Evolutionary conservation across 2,888 invertebrate species (phyloP).

Genomic region (Mesorhabditis spiculigera): DNA sequence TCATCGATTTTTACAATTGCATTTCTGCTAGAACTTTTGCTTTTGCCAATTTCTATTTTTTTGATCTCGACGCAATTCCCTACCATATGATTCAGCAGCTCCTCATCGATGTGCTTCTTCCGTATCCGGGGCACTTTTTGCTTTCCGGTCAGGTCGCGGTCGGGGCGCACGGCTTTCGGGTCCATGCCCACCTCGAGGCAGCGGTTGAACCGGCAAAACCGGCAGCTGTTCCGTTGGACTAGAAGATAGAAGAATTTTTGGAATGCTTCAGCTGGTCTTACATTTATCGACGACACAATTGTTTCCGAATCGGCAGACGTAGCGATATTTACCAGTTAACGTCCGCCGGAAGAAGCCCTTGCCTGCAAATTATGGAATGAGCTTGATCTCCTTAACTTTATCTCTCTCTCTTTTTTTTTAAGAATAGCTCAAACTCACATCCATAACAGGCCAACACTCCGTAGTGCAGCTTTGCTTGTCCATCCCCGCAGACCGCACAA

Average conservation of each 20-base stretch:
- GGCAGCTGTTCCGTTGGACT: constrained; percentile 54
- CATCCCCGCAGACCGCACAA: constrained; percentile 56
- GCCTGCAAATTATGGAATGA: constrained; percentile 13
- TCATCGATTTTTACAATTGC: neutral
- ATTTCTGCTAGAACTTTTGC: neutral
- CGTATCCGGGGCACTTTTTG: constrained; percentile 53
- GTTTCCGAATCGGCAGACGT: constrained; percentile 55
- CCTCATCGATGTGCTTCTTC: constrained; percentile 54
- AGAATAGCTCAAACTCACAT: constrained; percentile 10
- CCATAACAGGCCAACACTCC: constrained; percentile 46
- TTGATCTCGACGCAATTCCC: neutral
- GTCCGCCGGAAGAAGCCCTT: constrained; percentile 55
- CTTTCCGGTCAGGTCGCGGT: constrained; percentile 55
- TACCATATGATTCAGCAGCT: constrained; percentile 55
- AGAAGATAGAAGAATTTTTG: constrained; percentile 14
- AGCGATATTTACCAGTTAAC: constrained; percentile 47
- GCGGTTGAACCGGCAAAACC: constrained; percentile 54
- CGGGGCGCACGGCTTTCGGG: constrained; percentile 57
- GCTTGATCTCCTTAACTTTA: neutral
- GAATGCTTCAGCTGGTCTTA: constrained; percentile 18
- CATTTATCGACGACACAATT: constrained; percentile 57
- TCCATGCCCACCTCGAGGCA: constrained; percentile 57
- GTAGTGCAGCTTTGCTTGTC: constrained; percentile 52
- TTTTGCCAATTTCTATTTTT: neutral
- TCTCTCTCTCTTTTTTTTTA: constrained; percentile 9